Evolutionary conservation across 2,888 invertebrate genomes (phyloP), one percentile per base, ranked within the genome.

Genomic region (Drymonia ruficornis): DNA sequence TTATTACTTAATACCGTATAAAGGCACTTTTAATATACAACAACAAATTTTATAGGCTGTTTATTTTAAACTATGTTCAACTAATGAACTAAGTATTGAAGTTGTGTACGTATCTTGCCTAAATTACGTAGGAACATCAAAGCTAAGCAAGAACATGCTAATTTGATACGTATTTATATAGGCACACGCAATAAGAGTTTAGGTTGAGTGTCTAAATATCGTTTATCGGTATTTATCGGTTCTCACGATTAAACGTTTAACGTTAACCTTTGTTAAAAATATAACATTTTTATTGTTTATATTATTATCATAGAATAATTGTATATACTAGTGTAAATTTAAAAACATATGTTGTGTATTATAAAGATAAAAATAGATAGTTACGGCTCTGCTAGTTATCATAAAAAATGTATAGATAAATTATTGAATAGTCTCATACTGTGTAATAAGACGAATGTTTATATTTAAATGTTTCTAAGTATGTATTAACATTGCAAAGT

Each of bases 201-300:
- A 43, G n/a, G n/a, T n/a, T n/a, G n/a, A n/a, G n/a, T n/a, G 49
- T 52, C 40, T 50, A 34, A 38, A 23, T 44, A 2, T 44, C 23
- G 23, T 23, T 44, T 23, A n/a, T 23, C 18, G 11, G 15, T 23
- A 16, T 19, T 11, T 11, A 4, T 19, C 18, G 13, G 23, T 23
- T 23, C 44, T 44, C 13, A 55, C 50, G 56, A 45, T 58, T 62
- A 63, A 76, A 77, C 80, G 80, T 83, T 50, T 66, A 74, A 82
- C 81, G 79, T 82, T 78, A 59, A 56, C 55, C 65, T 73, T 61
- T 55, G 63, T 76, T 69, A 60, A 56, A 68, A 71, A 72, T 58
- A 70, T 73, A 72, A 73, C 72, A 62, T 72, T 78, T 75, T 61
- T 68, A 82, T 80, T 84, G 81, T 84, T 80, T 83, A 81, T 82